Conservation (phyloP, 2,888 invertebrate species). For the Caenorhabditis imperialis region DNA sequence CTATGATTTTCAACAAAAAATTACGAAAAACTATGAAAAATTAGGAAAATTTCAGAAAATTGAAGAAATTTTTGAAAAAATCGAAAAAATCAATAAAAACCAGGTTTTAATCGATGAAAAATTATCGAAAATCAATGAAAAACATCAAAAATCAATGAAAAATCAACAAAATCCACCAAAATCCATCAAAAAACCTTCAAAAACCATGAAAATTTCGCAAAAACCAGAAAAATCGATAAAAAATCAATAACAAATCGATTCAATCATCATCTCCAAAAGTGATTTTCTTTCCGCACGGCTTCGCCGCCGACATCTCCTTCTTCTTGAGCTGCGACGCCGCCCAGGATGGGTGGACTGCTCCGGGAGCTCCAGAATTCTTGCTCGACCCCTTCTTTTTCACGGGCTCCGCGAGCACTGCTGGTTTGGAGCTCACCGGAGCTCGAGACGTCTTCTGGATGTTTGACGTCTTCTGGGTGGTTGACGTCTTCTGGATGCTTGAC, state of each 20-base stretch:
- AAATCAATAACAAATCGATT: constrained; percentile 9
- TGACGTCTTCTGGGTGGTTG: neutral
- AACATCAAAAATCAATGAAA: too few species aligned
- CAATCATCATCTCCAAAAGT: constrained; percentile 40
- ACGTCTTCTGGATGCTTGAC: neutral
- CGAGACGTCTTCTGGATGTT: neutral
- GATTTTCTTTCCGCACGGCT: constrained; percentile 53
- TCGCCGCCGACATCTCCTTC: constrained; percentile 38
- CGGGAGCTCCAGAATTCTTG: constrained; percentile 20
- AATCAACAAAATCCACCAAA: too few species aligned
- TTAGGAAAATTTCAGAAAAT: too few species aligned
- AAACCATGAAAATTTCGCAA: constrained; percentile 9
- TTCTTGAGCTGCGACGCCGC: constrained; percentile 42
- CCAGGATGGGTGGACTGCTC: constrained; percentile 55
- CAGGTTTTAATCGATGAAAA: too few species aligned
- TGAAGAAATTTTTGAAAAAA: neutral
- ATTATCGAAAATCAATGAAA: too few species aligned
- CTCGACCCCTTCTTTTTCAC: constrained; percentile 34
- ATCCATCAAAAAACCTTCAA: too few species aligned
- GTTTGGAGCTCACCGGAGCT: neutral
- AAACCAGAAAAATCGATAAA: too few species aligned
- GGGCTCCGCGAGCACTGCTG: neutral
- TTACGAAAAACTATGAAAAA: too few species aligned
- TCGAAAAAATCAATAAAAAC: neutral
- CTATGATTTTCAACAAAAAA: too few species aligned